A percentile compares a stretch with the other conserved stretches of the same genome.
phyloP scores from a whole-genome alignment of 2,113 vertebrate species.

The Cynopterus brachyotis region DNA sequence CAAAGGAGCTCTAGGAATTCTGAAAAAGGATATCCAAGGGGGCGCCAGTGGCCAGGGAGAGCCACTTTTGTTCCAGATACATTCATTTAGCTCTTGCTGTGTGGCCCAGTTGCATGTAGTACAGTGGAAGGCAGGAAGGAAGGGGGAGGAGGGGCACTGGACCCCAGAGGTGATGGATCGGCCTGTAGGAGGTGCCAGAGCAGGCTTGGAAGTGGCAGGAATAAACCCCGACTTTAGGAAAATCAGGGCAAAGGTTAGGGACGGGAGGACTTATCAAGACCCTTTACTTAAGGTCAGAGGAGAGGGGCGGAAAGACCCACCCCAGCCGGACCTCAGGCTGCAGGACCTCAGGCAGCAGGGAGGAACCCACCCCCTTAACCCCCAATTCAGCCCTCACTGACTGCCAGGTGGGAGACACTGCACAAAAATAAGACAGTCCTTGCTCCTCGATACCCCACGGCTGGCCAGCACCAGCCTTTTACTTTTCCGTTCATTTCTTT shows the following conservation, averaged over 20 bases:
- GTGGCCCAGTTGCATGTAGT: constrained; percentile 62
- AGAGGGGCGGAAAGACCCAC: neutral
- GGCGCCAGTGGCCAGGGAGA: constrained; percentile 12
- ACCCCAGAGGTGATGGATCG: neutral
- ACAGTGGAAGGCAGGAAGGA: neutral
- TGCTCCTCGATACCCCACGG: neutral
- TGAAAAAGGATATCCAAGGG: neutral
- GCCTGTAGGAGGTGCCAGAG: neutral
- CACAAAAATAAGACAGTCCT: too few relatives aligned
- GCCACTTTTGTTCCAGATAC: constrained; percentile 3
- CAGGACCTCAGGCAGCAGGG: neutral
- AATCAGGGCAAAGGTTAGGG: neutral
- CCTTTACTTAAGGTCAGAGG: neutral
- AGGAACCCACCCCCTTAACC: rapidly evolving
- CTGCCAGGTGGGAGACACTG: neutral
- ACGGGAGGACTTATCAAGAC: neutral
- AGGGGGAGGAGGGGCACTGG: neutral
- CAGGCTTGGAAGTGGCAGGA: neutral
- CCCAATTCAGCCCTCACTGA: neutral
- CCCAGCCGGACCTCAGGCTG: neutral
- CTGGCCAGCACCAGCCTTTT: too few relatives aligned
- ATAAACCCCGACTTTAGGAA: neutral
- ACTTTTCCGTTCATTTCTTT: neutral
- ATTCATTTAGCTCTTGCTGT: constrained; percentile 42
- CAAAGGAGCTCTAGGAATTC: constrained; percentile 50